Evolutionary conservation across 2,113 vertebrate genomes (phyloP), one percentile per base, ranked within the genome.

Genomic region (Blennius ocellaris): DNA sequence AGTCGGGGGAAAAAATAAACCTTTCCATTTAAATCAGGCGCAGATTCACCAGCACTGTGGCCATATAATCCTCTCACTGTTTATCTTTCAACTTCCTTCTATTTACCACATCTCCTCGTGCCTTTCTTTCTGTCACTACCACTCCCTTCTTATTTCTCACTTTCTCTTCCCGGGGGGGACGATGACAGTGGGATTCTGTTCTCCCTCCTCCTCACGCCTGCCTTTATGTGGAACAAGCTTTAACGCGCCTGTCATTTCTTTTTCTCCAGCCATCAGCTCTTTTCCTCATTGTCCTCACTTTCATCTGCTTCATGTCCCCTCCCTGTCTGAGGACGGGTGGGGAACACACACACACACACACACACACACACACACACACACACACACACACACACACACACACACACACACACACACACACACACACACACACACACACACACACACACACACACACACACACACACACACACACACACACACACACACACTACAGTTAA

Each of bases 321-420:
- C 65, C 71, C 73, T 70, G 60, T 82, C 80, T 85, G 70, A 73
- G 73, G 78, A 73, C 69, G 76, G 81, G 61, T 80, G 75, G 67
- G 77, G 36, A 6, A 73, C 69, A 41, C 17, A 44, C 50, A 17
- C 41, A 72, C 21, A 6, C 63, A 66, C 5, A 11, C 53, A 80
- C 10, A 5, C 79, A 82, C 83, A 85, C 62, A 83, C 76, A 80
- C 89, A 77, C 89, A 87, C 83, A 74, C 67, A 73, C 54, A 54
- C 67, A 74, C 77, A 57, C 66, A 73, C 61, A 69, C 59, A 8
- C 69, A 55, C 41, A 65, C 51, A 57, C 69, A 76, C 84, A 75
- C 61, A 49, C 69, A 60, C 52, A 56, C 62, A 70, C 43, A 61
- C 69, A 62, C 47, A 49, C 61, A 58, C 43, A 36, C 44, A 50